phyloP scores from a whole-genome alignment of 2,113 vertebrate species.

The Acanthisitta chloris region DNA sequence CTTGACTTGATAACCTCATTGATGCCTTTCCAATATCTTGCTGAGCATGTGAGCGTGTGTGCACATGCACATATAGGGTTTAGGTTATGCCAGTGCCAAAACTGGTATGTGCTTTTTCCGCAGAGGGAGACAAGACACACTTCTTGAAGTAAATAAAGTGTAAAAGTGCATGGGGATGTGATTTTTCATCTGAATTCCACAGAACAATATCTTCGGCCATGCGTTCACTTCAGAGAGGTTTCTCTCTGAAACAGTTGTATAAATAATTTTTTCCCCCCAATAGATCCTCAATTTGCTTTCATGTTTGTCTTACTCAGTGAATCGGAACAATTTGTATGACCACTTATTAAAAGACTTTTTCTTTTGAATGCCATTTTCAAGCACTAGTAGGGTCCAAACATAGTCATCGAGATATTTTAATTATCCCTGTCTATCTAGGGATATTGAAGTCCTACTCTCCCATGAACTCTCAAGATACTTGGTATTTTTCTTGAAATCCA shows the following conservation, averaged over 20 bases:
- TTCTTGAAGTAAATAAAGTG: not conserved
- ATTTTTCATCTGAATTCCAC: not conserved
- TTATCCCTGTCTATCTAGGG: not conserved
- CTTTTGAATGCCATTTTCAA: not conserved
- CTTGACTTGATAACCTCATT: not conserved
- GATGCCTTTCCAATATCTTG: not conserved
- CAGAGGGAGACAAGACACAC: not conserved
- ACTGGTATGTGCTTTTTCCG: not conserved
- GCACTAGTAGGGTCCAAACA: not conserved
- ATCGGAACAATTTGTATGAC: not conserved
- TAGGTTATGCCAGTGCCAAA: not conserved
- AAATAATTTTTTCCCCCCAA: not conserved
- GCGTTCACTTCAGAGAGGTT: not conserved
- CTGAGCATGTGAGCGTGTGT: not conserved
- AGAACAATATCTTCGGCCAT: not conserved
- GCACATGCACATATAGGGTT: not conserved
- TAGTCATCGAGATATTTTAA: not conserved
- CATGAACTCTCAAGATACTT: not conserved
- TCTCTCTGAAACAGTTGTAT: not conserved
- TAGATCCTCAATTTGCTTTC: not conserved
- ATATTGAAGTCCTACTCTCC: not conserved
- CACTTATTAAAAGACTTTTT: not conserved
- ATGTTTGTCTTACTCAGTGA: not conserved
- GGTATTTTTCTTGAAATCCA: not conserved
- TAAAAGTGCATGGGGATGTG: not conserved